Conservation (phyloP, 2,888 invertebrate species). For the Reticulitermes lucifugus region DNA sequence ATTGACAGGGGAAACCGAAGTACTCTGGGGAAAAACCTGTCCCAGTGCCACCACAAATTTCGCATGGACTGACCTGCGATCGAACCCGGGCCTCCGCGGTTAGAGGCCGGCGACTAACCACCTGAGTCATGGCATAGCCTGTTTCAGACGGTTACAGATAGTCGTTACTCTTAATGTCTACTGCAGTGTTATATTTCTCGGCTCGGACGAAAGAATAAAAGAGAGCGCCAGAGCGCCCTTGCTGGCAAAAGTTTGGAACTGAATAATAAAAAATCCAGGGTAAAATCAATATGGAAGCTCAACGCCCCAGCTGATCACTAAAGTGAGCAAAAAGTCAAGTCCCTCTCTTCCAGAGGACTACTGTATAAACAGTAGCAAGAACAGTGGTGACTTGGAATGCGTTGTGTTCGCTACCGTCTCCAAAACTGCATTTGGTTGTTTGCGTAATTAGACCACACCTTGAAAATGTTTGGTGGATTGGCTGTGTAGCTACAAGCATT, state of each 20-base stretch:
- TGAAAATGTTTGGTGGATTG: too few species aligned
- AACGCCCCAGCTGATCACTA: neutral
- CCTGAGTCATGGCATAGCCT: too few species aligned
- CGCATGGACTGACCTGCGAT: too few species aligned
- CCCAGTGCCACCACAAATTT: too few species aligned
- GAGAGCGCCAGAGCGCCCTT: neutral
- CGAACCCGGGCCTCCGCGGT: too few species aligned
- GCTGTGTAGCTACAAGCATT: too few species aligned
- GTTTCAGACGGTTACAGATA: neutral
- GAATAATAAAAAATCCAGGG: neutral
- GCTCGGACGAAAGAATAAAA: neutral
- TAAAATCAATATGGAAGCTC: slow-evolving; percentile 16
- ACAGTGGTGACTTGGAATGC: neutral
- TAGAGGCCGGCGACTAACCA: too few species aligned
- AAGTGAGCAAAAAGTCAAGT: neutral
- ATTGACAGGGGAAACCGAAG: too few species aligned
- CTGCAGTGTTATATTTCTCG: neutral
- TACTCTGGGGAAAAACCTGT: too few species aligned
- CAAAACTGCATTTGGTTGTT: too few species aligned
- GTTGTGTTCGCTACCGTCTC: too few species aligned
- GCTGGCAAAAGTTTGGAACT: slow-evolving; percentile 2
- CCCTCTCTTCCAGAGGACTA: neutral
- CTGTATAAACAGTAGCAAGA: neutral
- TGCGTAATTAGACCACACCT: too few species aligned
- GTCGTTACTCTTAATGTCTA: neutral